Conservation (phyloP, 2,797 vertebrate genomes). For the Parambassis ranga region DNA sequence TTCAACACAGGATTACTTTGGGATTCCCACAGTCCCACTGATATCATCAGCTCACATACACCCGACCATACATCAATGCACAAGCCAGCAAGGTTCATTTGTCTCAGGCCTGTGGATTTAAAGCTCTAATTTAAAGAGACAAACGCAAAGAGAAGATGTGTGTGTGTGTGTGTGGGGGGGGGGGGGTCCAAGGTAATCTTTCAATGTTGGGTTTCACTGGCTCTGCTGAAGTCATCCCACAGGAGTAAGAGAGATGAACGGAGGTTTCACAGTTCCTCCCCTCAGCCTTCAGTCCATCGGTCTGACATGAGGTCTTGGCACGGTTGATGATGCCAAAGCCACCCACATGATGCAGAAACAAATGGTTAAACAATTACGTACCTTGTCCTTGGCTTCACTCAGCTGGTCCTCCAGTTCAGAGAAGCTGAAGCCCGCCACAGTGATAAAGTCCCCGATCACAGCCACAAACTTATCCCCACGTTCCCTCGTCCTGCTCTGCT, state of each 20-base stretch:
- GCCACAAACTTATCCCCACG: slow-evolving; percentile 91
- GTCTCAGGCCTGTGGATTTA: slow-evolving; percentile 34
- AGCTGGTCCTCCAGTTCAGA: slow-evolving; percentile 96
- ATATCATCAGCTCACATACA: slow-evolving; percentile 33
- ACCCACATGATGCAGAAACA: slow-evolving; percentile 16
- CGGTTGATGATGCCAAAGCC: slow-evolving; percentile 5
- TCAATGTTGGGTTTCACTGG: slow-evolving; percentile 53
- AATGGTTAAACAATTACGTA: slow-evolving; percentile 54
- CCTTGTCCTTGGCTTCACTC: slow-evolving; percentile 93
- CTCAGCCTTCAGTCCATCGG: slow-evolving; percentile 6
- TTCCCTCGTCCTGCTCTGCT: slow-evolving; percentile 85
- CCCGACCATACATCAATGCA: slow-evolving; percentile 41
- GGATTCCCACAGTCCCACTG: slow-evolving; percentile 35
- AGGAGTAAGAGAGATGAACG: slow-evolving; percentile 25
- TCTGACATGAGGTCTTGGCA: slow-evolving; percentile 22
- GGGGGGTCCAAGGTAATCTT: slow-evolving; percentile 14
- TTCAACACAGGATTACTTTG: slow-evolving; percentile 18
- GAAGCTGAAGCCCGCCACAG: slow-evolving; percentile 97
- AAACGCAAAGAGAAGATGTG: slow-evolving; percentile 22
- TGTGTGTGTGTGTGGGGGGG: too few species aligned
- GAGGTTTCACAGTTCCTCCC: slow-evolving; percentile 29
- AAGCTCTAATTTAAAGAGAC: slow-evolving; percentile 50
- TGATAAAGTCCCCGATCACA: slow-evolving; percentile 96
- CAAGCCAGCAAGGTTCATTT: slow-evolving; percentile 33
- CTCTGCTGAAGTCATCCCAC: slow-evolving; percentile 54